Percentiles rank a stretch among this genome's conserved stretches.
Evolutionary conservation across 2,113 vertebrate species (phyloP).

Genomic region (Erythrolamprus reginae): DNA sequence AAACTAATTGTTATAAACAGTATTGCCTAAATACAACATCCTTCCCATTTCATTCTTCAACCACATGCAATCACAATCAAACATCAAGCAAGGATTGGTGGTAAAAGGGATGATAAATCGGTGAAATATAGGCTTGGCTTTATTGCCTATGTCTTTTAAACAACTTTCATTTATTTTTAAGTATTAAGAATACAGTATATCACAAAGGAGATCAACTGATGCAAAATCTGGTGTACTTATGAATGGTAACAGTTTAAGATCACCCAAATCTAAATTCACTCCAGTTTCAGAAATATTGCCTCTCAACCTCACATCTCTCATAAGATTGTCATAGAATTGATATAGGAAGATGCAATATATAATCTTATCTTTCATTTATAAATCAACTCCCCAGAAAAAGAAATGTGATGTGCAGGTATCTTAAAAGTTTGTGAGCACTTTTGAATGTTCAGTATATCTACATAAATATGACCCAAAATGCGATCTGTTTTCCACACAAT

Average conservation of each 20-base stretch:
- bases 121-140: fast-evolving
- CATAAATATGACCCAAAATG: background rate
- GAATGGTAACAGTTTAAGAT: background rate
- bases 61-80: background rate
- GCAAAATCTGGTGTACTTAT: background rate
- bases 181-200: background rate
- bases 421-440: background rate
- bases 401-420: background rate
- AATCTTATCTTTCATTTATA: background rate
- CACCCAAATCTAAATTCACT: background rate
- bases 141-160: background rate
- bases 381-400: background rate
- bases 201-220: background rate
- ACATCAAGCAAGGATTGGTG: background rate
- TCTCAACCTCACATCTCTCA: background rate
- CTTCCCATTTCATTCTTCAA: background rate
- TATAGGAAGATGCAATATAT: background rate
- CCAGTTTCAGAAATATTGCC: background rate
- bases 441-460: background rate
- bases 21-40: background rate
- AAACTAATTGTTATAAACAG: background rate
- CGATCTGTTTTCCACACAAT: background rate
- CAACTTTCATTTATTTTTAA: background rate
- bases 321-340: background rate
- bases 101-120: too few relatives aligned